Evolutionary conservation across 30 jellyfish, hydroid and myxozoan genomes (phyloP).

Genomic region (Cassiopea andromeda): DNA sequence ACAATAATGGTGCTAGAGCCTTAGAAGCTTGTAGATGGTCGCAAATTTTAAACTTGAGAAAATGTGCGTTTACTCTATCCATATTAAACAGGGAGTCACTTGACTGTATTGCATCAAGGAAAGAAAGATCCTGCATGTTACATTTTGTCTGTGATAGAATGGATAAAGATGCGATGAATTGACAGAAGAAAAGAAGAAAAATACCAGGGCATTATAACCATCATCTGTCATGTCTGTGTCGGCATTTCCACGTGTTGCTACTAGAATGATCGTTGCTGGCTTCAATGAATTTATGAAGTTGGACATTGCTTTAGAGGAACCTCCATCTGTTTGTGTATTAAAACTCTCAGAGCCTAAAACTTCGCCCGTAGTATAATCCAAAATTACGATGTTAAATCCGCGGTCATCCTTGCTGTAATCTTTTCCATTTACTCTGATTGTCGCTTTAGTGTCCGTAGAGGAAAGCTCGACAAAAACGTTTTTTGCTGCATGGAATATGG

Average conservation of each 20-base stretch:
- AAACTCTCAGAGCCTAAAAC: constrained; percentile 80
- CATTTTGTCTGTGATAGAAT: no score
- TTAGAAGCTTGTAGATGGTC: no score
- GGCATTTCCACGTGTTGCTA: constrained; percentile 88
- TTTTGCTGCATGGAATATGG: constrained; percentile 29
- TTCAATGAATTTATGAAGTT: constrained; percentile 74
- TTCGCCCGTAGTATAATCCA: constrained; percentile 88
- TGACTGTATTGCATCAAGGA: no score
- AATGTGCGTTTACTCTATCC: no score
- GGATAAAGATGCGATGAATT: no score
- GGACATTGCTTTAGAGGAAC: constrained; percentile 90
- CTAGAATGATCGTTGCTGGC: constrained; percentile 81
- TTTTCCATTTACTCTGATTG: constrained; percentile 82
- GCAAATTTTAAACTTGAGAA: no score
- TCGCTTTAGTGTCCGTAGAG: constrained; percentile 83
- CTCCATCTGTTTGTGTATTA: constrained; percentile 89
- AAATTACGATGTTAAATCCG: constrained; percentile 87
- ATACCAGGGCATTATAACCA: constrained; percentile 86
- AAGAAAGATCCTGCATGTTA: no score
- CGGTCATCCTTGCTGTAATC: constrained; percentile 87
- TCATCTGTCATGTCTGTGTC: constrained; percentile 65
- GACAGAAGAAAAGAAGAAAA: no score
- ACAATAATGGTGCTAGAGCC: no score
- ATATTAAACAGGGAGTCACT: no score
- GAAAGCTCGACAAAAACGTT: constrained; percentile 70